phyloP scores from a whole-genome alignment of 2,888 invertebrate species.

The Luperina testacea region DNA sequence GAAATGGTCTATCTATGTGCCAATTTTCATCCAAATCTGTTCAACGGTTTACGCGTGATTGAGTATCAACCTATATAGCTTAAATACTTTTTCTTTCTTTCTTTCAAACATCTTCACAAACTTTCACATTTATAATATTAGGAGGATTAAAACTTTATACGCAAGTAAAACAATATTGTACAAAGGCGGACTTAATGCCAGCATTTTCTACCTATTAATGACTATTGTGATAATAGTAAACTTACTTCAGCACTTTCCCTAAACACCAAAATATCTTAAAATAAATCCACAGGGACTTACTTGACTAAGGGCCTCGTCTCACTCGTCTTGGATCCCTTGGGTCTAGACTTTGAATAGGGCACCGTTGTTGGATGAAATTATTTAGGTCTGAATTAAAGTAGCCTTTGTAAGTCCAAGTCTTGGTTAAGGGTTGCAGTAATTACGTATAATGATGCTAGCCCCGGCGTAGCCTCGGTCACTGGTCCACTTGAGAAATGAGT shows the following conservation, averaged over 20 bases:
- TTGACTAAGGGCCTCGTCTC: constrained; percentile 46
- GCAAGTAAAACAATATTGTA: not conserved
- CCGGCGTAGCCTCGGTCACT: not conserved
- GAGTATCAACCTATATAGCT: no score
- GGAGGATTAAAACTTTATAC: no score
- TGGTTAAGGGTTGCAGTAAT: constrained; percentile 36
- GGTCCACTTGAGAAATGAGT: not conserved
- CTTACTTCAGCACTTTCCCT: not conserved
- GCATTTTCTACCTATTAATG: not conserved
- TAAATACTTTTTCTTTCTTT: no score
- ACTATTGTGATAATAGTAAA: not conserved
- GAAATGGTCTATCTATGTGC: no score
- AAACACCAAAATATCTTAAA: constrained; percentile 34
- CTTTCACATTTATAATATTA: no score
- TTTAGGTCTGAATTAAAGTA: constrained; percentile 48
- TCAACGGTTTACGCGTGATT: no score
- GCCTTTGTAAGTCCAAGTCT: constrained; percentile 36
- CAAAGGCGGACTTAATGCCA: not conserved
- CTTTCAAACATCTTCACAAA: no score
- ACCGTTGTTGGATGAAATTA: constrained; percentile 51
- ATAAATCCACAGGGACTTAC: constrained; percentile 12
- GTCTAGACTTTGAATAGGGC: constrained; percentile 51
- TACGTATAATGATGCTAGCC: constrained; percentile 30
- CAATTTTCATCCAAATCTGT: no score
- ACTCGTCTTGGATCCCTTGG: constrained; percentile 38